Percentiles rank a stretch among this genome's conserved stretches.
Evolutionary conservation across 2,888 invertebrate genomes (phyloP).

Genomic region (Seladonia tumulorum): DNA sequence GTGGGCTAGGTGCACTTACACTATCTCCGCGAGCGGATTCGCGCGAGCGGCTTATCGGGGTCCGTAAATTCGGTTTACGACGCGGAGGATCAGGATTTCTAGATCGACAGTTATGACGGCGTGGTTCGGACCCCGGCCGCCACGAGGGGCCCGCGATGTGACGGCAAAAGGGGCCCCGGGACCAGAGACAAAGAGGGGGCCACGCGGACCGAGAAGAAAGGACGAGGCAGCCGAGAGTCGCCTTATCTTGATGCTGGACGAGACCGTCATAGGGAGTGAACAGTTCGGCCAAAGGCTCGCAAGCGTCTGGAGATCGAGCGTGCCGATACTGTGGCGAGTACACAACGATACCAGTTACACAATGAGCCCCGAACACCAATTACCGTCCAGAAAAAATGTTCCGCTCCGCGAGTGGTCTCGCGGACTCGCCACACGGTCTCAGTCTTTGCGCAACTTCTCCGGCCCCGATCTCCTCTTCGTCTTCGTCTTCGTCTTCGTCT

Average conservation of each 20-base stretch:
- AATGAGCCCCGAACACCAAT: slow-evolving; percentile 79
- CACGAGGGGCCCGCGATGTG: slow-evolving; percentile 4
- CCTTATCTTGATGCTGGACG: slow-evolving; percentile 76
- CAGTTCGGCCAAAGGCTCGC: slow-evolving; percentile 64
- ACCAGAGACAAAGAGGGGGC: slow-evolving; percentile 24
- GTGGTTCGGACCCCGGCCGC: neutral
- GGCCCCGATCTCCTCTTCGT: slow-evolving; percentile 42
- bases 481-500: slow-evolving; percentile 50
- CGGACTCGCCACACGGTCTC: slow-evolving; percentile 31
- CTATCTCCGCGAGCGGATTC: slow-evolving; percentile 18
- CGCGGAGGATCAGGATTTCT: slow-evolving; percentile 43
- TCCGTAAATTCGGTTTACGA: slow-evolving; percentile 62
- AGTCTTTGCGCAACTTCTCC: slow-evolving; percentile 53
- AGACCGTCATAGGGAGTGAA: slow-evolving; percentile 74
- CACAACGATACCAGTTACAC: slow-evolving; percentile 78
- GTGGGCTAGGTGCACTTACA: neutral
- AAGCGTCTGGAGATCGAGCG: slow-evolving; percentile 77
- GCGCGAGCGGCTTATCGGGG: slow-evolving; percentile 50
- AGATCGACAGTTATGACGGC: slow-evolving; percentile 64
- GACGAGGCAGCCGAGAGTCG: slow-evolving; percentile 5
- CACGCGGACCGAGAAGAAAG: slow-evolving; percentile 23
- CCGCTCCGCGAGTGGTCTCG: slow-evolving; percentile 66
- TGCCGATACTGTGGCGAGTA: slow-evolving; percentile 75
- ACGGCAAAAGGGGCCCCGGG: slow-evolving; percentile 14
- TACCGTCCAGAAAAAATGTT: slow-evolving; percentile 74